Evolutionary conservation across 2,888 invertebrate genomes (phyloP).

Genomic region (Temnothorax rugatulus): DNA sequence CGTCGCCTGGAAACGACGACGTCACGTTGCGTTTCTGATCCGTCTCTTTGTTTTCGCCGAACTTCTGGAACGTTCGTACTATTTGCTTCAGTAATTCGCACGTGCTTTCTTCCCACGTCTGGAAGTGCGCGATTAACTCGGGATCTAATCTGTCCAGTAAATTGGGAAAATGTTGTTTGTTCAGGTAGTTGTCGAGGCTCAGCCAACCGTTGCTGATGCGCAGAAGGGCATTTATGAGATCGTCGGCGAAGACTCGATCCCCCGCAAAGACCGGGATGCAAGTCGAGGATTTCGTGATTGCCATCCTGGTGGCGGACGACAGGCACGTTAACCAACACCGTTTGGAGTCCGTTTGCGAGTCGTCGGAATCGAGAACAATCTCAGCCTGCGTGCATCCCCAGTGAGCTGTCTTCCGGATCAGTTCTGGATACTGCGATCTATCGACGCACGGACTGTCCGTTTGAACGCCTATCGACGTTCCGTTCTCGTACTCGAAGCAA

Average conservation of each 20-base stretch:
- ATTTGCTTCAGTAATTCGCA: slow-evolving; percentile 78
- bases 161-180: slow-evolving; percentile 81
- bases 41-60: slow-evolving; percentile 71
- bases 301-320: slow-evolving; percentile 80
- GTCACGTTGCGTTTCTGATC: slow-evolving; percentile 69
- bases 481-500: slow-evolving; percentile 67
- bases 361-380: slow-evolving; percentile 72
- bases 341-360: slow-evolving; percentile 63
- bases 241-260: slow-evolving; percentile 77
- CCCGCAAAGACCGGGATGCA: slow-evolving; percentile 82
- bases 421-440: slow-evolving; percentile 75
- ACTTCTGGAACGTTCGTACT: slow-evolving; percentile 76
- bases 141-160: slow-evolving; percentile 77
- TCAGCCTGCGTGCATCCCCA: slow-evolving; percentile 83
- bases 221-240: slow-evolving; percentile 80
- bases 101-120: slow-evolving; percentile 80
- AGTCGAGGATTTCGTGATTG: slow-evolving; percentile 81
- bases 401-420: slow-evolving; percentile 78
- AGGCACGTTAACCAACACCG: slow-evolving; percentile 77
- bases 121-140: slow-evolving; percentile 76
- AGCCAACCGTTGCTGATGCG: slow-evolving; percentile 84
- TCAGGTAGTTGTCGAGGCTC: slow-evolving; percentile 82
- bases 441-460: slow-evolving; percentile 67
- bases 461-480: slow-evolving; percentile 76
- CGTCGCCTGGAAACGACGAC: slow-evolving; percentile 82